phyloP scores from a whole-genome alignment of 2,113 vertebrate species.

The Chamaea fasciata region DNA sequence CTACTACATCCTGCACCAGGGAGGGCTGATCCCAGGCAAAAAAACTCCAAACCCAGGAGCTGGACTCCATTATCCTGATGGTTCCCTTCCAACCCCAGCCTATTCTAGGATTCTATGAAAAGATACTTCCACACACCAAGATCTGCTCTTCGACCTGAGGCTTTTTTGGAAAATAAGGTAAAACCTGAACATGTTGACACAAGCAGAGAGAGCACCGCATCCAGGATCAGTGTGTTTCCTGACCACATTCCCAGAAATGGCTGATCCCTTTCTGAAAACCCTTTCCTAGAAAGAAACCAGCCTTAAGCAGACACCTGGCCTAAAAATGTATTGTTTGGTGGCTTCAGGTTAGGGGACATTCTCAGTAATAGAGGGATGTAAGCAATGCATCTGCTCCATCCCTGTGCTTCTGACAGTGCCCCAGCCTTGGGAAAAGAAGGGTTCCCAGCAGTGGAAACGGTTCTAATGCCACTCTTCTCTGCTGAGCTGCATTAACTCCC shows the following conservation, averaged over 20 bases:
- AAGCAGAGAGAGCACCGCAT: not conserved
- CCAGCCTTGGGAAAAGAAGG: not conserved
- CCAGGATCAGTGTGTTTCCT: not conserved
- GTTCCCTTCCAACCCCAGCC: not conserved
- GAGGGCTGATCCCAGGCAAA: not conserved
- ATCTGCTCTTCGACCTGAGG: not conserved
- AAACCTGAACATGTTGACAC: not conserved
- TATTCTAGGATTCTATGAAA: not conserved
- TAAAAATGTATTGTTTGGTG: not conserved
- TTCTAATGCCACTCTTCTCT: not conserved
- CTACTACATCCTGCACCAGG: not conserved
- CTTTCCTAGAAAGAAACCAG: not conserved
- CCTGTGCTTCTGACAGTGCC: rapidly evolving
- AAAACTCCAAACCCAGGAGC: rapidly evolving
- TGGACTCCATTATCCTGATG: not conserved
- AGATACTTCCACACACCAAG: not conserved
- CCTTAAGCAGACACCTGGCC: not conserved
- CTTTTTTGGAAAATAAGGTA: not conserved
- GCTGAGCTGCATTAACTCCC: not conserved
- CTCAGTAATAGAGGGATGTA: not conserved
- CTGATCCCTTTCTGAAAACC: not conserved
- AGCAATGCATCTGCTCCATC: not conserved
- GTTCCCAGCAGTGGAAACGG: not conserved
- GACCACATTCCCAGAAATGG: not conserved
- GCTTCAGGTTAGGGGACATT: not conserved